Conservation (phyloP, 1,140 invertebrate species). For the Drosophila teissieri region DNA sequence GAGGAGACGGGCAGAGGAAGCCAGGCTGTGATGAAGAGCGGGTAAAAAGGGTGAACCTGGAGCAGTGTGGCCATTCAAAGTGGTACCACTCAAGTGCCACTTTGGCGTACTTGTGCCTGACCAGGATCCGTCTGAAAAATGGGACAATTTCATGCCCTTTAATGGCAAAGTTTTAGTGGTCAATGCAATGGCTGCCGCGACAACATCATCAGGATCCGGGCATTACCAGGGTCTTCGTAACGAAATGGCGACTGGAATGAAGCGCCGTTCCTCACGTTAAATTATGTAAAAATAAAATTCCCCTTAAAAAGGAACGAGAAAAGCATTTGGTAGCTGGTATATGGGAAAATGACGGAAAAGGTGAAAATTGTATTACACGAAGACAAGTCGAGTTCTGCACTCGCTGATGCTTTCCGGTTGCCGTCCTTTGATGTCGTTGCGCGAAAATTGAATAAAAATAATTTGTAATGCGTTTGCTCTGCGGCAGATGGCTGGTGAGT, state of each 20-base stretch:
- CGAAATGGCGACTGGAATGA: constrained; percentile 42
- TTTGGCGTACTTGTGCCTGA: constrained; percentile 34
- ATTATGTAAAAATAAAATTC: constrained; percentile 77
- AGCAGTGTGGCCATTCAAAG: constrained; percentile 55
- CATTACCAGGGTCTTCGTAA: constrained; percentile 14
- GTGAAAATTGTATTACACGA: constrained; percentile 60
- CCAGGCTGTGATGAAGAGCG: neutral
- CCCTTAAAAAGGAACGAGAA: constrained; percentile 29
- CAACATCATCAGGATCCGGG: constrained; percentile 24
- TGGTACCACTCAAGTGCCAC: constrained; percentile 70
- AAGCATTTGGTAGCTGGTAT: constrained; percentile 4
- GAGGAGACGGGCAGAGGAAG: neutral
- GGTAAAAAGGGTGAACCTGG: constrained; percentile 10
- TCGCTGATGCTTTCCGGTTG: constrained; percentile 25
- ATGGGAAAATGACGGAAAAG: constrained; percentile 12
- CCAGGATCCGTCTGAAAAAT: constrained; percentile 21
- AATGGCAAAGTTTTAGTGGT: constrained; percentile 72
- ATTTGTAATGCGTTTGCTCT: constrained; percentile 49
- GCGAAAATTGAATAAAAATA: constrained; percentile 73
- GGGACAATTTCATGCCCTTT: constrained; percentile 64
- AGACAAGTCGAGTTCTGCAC: constrained; percentile 35
- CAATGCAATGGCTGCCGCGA: constrained; percentile 60
- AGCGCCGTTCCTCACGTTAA: constrained; percentile 43
- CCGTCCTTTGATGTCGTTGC: constrained; percentile 61
- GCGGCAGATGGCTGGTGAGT: constrained; percentile 15